Base-by-base conservation (phyloP, 2,113 vertebrate genomes). In the Paedocypris sp. region DNA sequence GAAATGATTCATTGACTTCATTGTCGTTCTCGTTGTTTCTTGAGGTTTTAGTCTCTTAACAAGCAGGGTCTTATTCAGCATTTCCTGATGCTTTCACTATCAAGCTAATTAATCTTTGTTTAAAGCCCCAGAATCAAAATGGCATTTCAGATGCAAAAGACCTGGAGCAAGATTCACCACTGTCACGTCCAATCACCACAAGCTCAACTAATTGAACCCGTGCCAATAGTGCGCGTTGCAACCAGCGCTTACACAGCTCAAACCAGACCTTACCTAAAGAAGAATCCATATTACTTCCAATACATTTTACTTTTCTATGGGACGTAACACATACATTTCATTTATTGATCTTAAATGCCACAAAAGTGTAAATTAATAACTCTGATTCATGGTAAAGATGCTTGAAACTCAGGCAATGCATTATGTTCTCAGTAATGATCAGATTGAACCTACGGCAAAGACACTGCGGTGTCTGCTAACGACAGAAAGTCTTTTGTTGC, bases 401-500 rank as follows among this genome's bases (percentile, higher is more conserved):
- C n/a, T n/a, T n/a, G n/a, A n/a, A n/a, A n/a, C n/a, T n/a, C n/a
- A n/a, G 15, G 1, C 15, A 33, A 10, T 46, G 25, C 4, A 52
- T 11, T 26, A 56, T 18, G 20, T 46, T 15, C 39, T 71, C 53
- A 36, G 65, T 66, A 50, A 60, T 65, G 39, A 69, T 66, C 43
- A 57, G 59, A 62, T 56, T 33, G 43, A 46, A 48, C 41, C 53
- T 18, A 35, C 59, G 62, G 12, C 12, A 43, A 43, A 33, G 68
- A 68, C 36, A 43, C 8, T 59, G 67, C 71, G 49, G 76, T 77
- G 72, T 77, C 77, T 74, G 64, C 71, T 75, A 73, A 80, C 75
- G 68, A 77, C 79, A 64, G 75, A 78, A 78, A 75, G 78, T 52
- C 70, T 75, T 81, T 79, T 79, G 72, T 79, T 70, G 74, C 72